Conservation (phyloP, 2,888 invertebrate genomes). For the Glyphotaelius pellucidus region DNA sequence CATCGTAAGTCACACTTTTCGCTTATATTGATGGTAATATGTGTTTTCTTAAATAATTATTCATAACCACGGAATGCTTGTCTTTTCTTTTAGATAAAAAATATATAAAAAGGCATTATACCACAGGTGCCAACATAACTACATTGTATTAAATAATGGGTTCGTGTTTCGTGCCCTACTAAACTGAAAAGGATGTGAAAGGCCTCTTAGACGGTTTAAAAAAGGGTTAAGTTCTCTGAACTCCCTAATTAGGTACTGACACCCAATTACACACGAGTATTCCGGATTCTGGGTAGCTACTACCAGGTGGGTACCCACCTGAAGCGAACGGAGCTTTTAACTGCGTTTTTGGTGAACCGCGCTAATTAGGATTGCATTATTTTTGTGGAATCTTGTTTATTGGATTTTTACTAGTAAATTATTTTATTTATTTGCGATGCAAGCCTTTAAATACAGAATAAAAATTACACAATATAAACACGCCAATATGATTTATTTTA, state of each 20-base stretch:
- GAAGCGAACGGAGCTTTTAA: neutral
- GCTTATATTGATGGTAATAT: no score
- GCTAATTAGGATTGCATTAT: neutral
- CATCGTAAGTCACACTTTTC: no score
- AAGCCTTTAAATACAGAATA: neutral
- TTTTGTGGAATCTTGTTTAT: neutral
- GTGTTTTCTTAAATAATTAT: no score
- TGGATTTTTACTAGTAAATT: neutral
- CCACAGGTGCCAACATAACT: no score
- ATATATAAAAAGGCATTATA: no score
- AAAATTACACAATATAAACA: no score
- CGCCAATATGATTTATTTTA: no score
- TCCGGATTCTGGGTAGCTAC: neutral
- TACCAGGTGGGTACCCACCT: neutral
- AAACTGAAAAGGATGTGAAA: neutral
- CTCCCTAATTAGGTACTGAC: neutral
- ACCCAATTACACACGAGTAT: neutral
- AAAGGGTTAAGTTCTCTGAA: conserved; percentile 2
- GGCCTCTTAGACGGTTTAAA: neutral
- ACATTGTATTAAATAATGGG: neutral
- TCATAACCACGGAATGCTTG: no score
- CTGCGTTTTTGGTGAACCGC: neutral
- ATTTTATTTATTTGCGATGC: no score
- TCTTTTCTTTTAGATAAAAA: no score
- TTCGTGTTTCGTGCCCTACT: neutral